These are phyloP conservation scores for Euclidia mi DNA, from an alignment of 2,888 invertebrate species.

Conservation along the genomic window DNA sequence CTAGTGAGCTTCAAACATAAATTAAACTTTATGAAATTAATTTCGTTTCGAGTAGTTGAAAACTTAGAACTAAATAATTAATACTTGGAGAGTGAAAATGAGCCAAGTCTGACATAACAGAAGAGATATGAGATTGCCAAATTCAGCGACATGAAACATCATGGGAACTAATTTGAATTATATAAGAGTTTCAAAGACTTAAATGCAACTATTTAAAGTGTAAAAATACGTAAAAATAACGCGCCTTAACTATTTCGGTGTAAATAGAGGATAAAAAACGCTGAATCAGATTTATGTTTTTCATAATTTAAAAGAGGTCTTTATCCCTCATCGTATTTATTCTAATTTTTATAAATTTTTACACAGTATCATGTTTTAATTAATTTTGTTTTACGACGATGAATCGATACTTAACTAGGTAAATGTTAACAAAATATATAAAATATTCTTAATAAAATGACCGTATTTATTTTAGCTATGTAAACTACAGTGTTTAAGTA, in stretches of 20 bases:
- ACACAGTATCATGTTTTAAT: constrained; percentile 5
- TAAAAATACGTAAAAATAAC: constrained; percentile 17
- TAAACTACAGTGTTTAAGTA: no score
- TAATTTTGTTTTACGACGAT: constrained; percentile 7
- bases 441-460: no score
- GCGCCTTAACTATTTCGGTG: not conserved
- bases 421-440: no score
- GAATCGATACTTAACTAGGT: constrained; percentile 14
- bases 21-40: constrained; percentile 50
- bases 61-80: constrained; percentile 59
- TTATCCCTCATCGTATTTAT: constrained; percentile 17
- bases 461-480: no score
- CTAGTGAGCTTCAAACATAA: constrained; percentile 44
- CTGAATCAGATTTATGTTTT: constrained; percentile 26
- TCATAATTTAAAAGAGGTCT: constrained; percentile 19
- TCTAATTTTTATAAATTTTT: constrained; percentile 28
- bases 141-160: constrained; percentile 30
- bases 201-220: not conserved
- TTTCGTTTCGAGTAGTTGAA: constrained; percentile 43
- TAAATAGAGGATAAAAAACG: constrained; percentile 15
- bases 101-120: constrained; percentile 64
- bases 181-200: constrained; percentile 35
- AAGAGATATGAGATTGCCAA: constrained; percentile 56
- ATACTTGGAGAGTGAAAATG: constrained; percentile 57
- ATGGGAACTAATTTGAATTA: constrained; percentile 38